Conservation (phyloP, 2,797 vertebrate genomes). For the Rhincodon typus region DNA sequence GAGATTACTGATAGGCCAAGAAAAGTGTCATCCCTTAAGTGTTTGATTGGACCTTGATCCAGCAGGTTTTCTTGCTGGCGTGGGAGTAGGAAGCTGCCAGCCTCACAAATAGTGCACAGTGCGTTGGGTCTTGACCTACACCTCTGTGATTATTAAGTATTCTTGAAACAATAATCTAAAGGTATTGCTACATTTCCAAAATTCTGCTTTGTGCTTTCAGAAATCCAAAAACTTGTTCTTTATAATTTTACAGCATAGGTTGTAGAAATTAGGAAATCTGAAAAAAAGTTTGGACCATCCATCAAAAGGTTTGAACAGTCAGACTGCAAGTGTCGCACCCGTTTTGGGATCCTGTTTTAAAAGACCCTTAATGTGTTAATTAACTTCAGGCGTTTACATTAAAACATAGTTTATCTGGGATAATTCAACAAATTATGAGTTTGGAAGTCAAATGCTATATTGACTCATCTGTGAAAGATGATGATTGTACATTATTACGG, state of each 20-base stretch:
- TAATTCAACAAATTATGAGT: neutral
- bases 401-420: neutral
- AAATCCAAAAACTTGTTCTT: neutral
- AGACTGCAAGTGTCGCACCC: neutral
- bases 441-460: neutral
- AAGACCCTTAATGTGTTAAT: neutral
- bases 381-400: neutral
- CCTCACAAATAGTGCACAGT: too few species aligned
- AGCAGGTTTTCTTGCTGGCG: too few species aligned
- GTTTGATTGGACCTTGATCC: too few species aligned
- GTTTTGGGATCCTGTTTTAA: neutral
- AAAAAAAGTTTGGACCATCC: neutral
- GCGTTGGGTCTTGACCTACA: too few species aligned
- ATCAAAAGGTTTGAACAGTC: neutral
- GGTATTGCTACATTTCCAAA: neutral
- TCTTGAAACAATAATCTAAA: neutral
- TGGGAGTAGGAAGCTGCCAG: too few species aligned
- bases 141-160: neutral
- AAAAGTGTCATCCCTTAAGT: too few species aligned
- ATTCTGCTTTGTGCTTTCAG: neutral
- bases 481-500: neutral
- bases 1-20: too few species aligned
- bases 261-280: neutral
- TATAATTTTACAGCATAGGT: neutral
- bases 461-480: neutral